Percentiles rank a stretch among this genome's conserved stretches.
Evolutionary conservation across 92 coral and sea anemone species (phyloP).

Genomic region (Plumapathes pennacea): DNA sequence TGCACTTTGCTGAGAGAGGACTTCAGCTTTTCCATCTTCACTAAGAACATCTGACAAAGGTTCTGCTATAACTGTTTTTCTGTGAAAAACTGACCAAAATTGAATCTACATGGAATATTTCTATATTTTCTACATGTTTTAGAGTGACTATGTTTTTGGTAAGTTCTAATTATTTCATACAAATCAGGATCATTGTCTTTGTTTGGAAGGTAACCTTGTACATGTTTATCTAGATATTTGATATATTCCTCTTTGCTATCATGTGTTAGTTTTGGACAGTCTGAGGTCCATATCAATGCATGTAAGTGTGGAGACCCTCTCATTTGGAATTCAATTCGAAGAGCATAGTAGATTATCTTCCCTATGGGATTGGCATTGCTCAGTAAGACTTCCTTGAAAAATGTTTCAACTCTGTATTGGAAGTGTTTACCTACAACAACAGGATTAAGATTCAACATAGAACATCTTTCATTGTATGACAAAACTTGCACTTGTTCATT

Average conservation of each 20-base stretch:
- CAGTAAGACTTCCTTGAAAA: constrained; percentile 23
- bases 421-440: constrained; percentile 31
- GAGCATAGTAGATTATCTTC: constrained; percentile 36
- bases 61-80: no score
- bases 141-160: no score
- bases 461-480: constrained; percentile 45
- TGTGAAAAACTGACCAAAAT: no score
- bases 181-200: constrained; percentile 21
- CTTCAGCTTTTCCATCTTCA: no score
- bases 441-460: constrained; percentile 23
- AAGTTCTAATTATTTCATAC: no score
- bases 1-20: no score
- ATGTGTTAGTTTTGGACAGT: constrained; percentile 27
- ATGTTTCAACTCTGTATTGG: constrained; percentile 41
- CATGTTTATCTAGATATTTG: constrained; percentile 38
- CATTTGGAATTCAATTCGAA: constrained; percentile 33
- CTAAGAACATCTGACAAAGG: no score
- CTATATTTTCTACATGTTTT: no score
- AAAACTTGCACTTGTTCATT: constrained; percentile 35
- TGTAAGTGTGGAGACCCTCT: constrained; percentile 52
- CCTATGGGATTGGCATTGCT: constrained; percentile 35
- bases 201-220: constrained; percentile 39
- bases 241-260: constrained; percentile 28
- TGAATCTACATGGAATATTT: no score
- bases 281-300: constrained; percentile 55